Evolutionary conservation across 1,140 invertebrate genomes (phyloP), one percentile per base, ranked within the genome.

Genomic region (Drosophila ananassae): DNA sequence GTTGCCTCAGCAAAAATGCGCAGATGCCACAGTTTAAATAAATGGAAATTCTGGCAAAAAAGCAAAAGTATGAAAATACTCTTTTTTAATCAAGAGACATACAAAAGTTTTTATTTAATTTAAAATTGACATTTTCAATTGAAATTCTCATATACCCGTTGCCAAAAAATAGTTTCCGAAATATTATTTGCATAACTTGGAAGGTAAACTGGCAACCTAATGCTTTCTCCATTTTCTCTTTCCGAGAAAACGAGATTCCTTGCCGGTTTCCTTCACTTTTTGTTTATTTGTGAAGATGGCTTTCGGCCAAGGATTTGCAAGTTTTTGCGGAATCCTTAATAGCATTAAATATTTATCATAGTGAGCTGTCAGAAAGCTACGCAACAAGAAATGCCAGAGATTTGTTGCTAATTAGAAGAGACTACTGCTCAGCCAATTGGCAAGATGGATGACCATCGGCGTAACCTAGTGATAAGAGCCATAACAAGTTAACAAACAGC

Each of bases 341-440:
- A 71, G 54, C 77, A 81, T 85, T 85, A 87, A 87, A 78, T 81
- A 72, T 85, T 87, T 78, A 73, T 63, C 82, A 66, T 63, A 60
- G 55, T 48, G 58, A 50, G 76, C 66, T 84, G 64, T 72, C 61
- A 62, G 51, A 55, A 22, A 37, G 13, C 22, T 37, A 61, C 12
- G 12, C 1, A 34, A 54, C 13, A 53, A 44, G 12, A 46, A 53
- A 55, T 12, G 34, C 9, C 39, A 47, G 61, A 34, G 58, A 55
- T 79, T 76, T 74, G 25, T 59, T 64, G 71, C 77, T 85, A 87
- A 85, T 85, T 85, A 78, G 61, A 48, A 52, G 17, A 60, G 64
- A 57, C 57, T 62, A 24, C 13, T 48, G 74, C 47, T 62, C 51
- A 51, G 8, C 8, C n/a, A 67, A 77, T 75, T 59, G 59, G 63